Evolutionary conservation across 2,888 invertebrate genomes (phyloP).

Genomic region (Drosophila nigricruria): DNA sequence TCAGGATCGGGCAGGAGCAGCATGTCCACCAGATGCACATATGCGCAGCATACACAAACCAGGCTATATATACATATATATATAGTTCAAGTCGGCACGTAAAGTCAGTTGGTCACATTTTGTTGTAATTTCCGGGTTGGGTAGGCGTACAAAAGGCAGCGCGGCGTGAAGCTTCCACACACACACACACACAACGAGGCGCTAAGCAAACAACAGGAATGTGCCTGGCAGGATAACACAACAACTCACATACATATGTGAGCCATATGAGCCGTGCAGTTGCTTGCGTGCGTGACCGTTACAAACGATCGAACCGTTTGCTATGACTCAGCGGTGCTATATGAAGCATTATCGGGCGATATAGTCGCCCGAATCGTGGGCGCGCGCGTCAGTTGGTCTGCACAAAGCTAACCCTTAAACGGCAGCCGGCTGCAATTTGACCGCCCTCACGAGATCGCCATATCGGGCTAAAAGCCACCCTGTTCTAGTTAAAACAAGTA

Average conservation of each 20-base stretch:
- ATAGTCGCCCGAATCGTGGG: slow-evolving; percentile 30
- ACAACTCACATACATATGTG: slow-evolving; percentile 51
- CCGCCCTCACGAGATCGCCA: slow-evolving; percentile 11
- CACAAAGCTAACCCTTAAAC: slow-evolving; percentile 69
- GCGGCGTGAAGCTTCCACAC: slow-evolving; percentile 65
- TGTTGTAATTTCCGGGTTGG: slow-evolving; percentile 49
- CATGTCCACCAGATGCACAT: slow-evolving; percentile 42
- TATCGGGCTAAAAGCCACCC: slow-evolving; percentile 57
- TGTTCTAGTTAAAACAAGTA: slow-evolving; percentile 58
- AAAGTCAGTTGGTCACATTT: slow-evolving; percentile 67
- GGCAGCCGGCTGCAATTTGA: slow-evolving; percentile 51
- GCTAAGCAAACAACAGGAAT: slow-evolving; percentile 43
- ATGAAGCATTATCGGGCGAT: slow-evolving; percentile 36
- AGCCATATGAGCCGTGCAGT: slow-evolving; percentile 55
- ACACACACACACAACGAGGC: slow-evolving; percentile 21
- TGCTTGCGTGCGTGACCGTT: slow-evolving; percentile 76
- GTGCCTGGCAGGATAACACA: slow-evolving; percentile 32
- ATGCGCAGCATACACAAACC: slow-evolving; percentile 56
- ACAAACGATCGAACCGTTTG: slow-evolving; percentile 43
- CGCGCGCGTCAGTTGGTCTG: slow-evolving; percentile 69
- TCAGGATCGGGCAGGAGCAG: slow-evolving; percentile 1
- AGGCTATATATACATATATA: slow-evolving; percentile 9
- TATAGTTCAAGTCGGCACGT: slow-evolving; percentile 11
- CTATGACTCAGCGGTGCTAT: slow-evolving; percentile 67
- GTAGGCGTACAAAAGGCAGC: slow-evolving; percentile 53